Percentiles rank a stretch among this genome's conserved stretches.
Conservation (phyloP, 1,140 invertebrate genomes). For the Bacillus rossius region DNA sequence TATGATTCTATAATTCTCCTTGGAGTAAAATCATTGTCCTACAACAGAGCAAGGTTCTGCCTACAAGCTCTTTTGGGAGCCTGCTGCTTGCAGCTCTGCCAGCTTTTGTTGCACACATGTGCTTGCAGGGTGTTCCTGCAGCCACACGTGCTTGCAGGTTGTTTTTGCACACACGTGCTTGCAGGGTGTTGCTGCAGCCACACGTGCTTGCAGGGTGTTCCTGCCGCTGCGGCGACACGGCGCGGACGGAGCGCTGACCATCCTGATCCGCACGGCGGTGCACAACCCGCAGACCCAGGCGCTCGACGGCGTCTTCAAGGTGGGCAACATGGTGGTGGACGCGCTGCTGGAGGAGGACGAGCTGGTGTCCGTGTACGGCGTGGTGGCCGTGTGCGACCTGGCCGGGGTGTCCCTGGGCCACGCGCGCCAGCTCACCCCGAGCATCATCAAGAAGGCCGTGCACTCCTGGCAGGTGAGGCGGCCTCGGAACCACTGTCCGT, state of each 20-base stretch:
- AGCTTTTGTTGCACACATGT: too few species aligned
- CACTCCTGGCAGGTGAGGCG: conserved; percentile 57
- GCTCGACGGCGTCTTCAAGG: conserved; percentile 54
- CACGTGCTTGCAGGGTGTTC: conserved; percentile 48
- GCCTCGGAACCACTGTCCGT: too few species aligned
- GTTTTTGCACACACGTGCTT: too few species aligned
- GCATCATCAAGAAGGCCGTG: conserved; percentile 51
- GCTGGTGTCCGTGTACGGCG: conserved; percentile 49
- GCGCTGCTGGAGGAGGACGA: conserved; percentile 40
- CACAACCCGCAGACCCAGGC: conserved; percentile 51
- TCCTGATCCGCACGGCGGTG: conserved; percentile 49
- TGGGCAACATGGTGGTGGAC: conserved; percentile 30
- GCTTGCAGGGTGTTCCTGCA: too few species aligned
- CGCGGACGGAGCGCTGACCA: conserved; percentile 44
- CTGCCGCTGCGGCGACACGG: conserved; percentile 50
- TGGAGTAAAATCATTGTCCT: too few species aligned
- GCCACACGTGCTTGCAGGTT: too few species aligned
- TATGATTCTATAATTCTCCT: too few species aligned
- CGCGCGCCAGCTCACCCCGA: conserved; percentile 51
- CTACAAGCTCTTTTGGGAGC: too few species aligned
- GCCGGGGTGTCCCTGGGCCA: conserved; percentile 50
- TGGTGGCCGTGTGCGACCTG: conserved; percentile 56
- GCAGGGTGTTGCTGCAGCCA: too few species aligned
- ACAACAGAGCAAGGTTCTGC: too few species aligned
- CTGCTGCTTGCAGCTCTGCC: too few species aligned